Percentiles rank a stretch among this genome's conserved stretches.
Evolutionary conservation across 2,797 vertebrate species (phyloP).

Genomic region (Helicolenus hilgendorfi): DNA sequence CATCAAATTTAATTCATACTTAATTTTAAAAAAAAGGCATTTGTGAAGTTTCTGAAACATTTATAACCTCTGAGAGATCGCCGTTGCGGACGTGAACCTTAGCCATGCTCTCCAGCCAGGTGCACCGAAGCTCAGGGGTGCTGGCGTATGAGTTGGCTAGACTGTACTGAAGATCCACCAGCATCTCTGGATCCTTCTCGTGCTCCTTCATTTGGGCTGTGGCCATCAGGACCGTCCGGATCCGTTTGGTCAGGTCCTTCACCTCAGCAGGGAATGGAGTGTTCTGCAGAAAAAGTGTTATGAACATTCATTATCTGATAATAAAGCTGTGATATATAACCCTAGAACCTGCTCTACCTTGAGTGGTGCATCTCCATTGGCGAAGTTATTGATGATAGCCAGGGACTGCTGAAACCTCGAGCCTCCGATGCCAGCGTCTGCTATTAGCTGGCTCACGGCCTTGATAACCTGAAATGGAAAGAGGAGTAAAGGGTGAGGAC

Average conservation of each 20-base stretch:
- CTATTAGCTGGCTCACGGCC: conserved; percentile 98
- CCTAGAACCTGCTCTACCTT: conserved; percentile 87
- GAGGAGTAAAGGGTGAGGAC: neutral
- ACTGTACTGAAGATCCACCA: conserved; percentile 99
- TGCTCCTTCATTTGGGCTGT: conserved; percentile 99
- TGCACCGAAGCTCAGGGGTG: conserved; percentile 98
- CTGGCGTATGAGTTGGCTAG: conserved; percentile 98
- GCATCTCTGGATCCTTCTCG: conserved; percentile 98
- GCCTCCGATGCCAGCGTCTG: conserved; percentile 97
- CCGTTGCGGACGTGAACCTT: conserved; percentile 98
- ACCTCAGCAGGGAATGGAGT: conserved; percentile 97
- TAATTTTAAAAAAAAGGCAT: neutral
- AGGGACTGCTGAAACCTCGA: conserved; percentile 98
- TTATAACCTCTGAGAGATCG: conserved; percentile 95
- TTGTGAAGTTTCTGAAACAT: neutral
- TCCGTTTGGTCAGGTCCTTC: conserved; percentile 98
- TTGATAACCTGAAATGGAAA: conserved; percentile 93
- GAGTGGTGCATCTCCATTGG: conserved; percentile 97
- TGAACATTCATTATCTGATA: neutral
- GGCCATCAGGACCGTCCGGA: conserved; percentile 98
- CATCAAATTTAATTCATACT: neutral
- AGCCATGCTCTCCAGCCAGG: conserved; percentile 99
- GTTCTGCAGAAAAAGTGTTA: conserved; percentile 85
- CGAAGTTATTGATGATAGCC: conserved; percentile 98
- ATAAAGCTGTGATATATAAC: neutral